Conservation (phyloP, 2,113 vertebrate genomes). For the Barnardius zonarius region DNA sequence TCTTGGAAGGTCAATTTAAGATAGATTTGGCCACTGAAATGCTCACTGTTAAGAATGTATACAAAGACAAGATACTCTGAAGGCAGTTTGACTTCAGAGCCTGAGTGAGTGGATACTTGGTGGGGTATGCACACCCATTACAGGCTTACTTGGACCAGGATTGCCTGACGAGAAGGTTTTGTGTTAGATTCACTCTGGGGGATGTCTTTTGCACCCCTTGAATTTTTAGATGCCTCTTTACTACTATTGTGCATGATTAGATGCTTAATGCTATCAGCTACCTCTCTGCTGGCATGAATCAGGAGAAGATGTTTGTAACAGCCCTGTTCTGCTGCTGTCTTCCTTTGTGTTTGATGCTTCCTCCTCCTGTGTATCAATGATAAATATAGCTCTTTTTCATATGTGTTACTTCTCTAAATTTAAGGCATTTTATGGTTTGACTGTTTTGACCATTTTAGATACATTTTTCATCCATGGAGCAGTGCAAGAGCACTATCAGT, state of each 20-base stretch:
- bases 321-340: slow-evolving; percentile 7
- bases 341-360: slow-evolving; percentile 44
- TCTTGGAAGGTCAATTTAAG: background rate
- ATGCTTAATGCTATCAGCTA: background rate
- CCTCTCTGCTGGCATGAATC: background rate
- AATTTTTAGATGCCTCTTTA: background rate
- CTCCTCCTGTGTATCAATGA: background rate
- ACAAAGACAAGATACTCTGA: background rate
- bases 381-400: slow-evolving; percentile 25
- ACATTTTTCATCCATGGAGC: background rate
- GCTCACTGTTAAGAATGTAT: accelerated
- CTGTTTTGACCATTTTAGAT: background rate
- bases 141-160: background rate
- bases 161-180: background rate
- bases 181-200: background rate
- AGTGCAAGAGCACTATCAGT: background rate
- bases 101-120: background rate
- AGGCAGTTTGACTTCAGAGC: background rate
- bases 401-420: slow-evolving; percentile 49
- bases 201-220: background rate
- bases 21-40: background rate
- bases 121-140: background rate
- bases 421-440: slow-evolving; percentile 10
- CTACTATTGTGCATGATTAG: background rate
- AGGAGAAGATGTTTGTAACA: slow-evolving; percentile 1